Percentiles rank a stretch among this genome's conserved stretches.
These are phyloP conservation scores for Trochalopteron elliotii DNA, from an alignment of 2,113 vertebrate species.

Conservation along the genomic window DNA sequence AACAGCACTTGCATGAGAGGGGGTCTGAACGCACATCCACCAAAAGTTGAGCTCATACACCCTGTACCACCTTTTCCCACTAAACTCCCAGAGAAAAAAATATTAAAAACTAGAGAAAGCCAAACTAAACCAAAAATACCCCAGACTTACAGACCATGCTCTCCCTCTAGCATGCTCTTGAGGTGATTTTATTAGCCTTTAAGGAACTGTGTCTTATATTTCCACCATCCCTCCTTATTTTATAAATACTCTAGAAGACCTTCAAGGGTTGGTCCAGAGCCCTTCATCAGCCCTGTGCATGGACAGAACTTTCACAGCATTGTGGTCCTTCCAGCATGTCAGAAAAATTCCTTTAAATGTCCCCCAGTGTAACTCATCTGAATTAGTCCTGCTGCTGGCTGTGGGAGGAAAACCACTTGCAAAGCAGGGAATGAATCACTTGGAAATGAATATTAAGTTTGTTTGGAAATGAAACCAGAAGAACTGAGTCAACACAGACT, in stretches of 20 bases:
- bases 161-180: not conserved
- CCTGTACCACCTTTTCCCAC: not conserved
- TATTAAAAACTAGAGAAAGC: not conserved
- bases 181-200: not conserved
- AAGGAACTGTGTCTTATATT: not conserved
- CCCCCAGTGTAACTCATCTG: conserved; percentile 6
- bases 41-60: not conserved
- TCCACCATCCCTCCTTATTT: not conserved
- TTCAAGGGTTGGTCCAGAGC: not conserved
- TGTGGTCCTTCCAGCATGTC: not conserved
- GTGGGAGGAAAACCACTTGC: conserved; percentile 26
- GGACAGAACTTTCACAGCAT: not conserved
- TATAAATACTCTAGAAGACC: not conserved
- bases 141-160: not conserved
- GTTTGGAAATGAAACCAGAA: conserved; percentile 12
- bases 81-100: not conserved
- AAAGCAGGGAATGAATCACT: conserved; percentile 37
- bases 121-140: not conserved
- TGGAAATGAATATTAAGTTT: conserved; percentile 58
- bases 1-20: not conserved
- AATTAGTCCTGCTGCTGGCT: conserved; percentile 15
- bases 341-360: not conserved
- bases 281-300: not conserved
- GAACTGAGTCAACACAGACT: not conserved
- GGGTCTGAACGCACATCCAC: not conserved